Conservation (phyloP, 2,113 vertebrate genomes). For the Haemorhous mexicanus region DNA sequence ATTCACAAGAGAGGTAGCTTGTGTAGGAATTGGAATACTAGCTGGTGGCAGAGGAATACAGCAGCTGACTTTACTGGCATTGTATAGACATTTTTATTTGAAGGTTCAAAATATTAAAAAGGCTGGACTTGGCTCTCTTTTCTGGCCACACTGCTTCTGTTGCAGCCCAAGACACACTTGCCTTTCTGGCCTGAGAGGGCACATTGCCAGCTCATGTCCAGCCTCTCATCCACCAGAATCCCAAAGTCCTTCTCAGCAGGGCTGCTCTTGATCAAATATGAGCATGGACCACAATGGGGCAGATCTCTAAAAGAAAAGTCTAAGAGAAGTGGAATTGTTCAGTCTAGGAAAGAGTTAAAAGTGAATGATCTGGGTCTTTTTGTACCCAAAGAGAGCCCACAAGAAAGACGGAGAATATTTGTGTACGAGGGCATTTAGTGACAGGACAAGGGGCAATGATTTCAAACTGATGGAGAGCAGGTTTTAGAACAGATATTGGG, state of each 20-base stretch:
- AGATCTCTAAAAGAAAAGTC: background rate
- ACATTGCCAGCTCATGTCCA: background rate
- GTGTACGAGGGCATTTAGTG: background rate
- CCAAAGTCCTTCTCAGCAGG: background rate
- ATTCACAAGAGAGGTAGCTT: background rate
- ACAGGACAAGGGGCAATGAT: background rate
- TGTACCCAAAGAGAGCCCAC: accelerated
- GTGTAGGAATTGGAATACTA: background rate
- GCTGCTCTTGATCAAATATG: accelerated
- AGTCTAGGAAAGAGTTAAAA: background rate
- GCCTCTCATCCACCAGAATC: background rate
- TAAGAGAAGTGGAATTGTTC: background rate
- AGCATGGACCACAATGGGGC: background rate
- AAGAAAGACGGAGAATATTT: background rate
- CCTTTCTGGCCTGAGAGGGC: background rate
- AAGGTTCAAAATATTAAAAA: background rate
- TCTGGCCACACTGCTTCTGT: background rate
- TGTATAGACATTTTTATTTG: background rate
- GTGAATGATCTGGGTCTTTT: background rate
- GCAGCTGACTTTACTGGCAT: background rate
- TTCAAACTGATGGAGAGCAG: background rate
- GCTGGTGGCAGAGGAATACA: background rate
- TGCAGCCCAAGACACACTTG: background rate
- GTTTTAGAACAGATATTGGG: background rate
- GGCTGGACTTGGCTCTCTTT: background rate